Base-by-base conservation (phyloP, 2,797 vertebrate species). In the Cossypha niveicapilla region DNA sequence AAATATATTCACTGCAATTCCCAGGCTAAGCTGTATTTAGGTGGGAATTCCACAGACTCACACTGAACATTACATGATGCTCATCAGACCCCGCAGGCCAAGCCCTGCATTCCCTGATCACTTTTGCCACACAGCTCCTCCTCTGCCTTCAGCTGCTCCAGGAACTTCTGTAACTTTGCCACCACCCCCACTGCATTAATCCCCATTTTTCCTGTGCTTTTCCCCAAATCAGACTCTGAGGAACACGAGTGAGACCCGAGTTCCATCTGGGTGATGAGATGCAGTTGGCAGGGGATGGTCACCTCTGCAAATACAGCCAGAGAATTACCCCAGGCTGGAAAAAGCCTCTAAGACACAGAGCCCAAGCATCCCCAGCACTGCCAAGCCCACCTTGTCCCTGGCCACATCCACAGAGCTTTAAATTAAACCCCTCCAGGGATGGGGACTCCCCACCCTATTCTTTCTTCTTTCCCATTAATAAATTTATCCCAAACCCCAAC, bases 181-280 rank as follows among this genome's bases (percentile, higher is more conserved):
- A 48, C 8, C 34, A 30, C 58, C 27, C 42, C 47, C 48, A 73
- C 4, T 8, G 6, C 65, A 48, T 27, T 47, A 78, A 78, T 16
- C 44, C 15, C 74, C 15, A 1, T 8, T 66, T 62, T 56, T 28
- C 9, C 25, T 61, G 72, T 34, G 32, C 11, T 47, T 89, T 76
- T 42, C 53, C 58, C 50, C 3, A 0, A 10, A 50, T 53, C 68
- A 71, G 25, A 7, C 30, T 47, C 28, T 18, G 41, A 25, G 50
- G 50, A 63, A 2, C 34, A 25, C 1, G 1, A 30, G 50, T 19
- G 50, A 25, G 30, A 21, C 16, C 19, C 0, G 0, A 39, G 34
- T 23, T 32, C 23, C 28, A 37, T 8, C 39, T 39, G 39, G 10
- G 19, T 24, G 68, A 21, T 11, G 50, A 27, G 78, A 14, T 1